Percentiles rank a stretch among this genome's conserved stretches.
phyloP scores from a whole-genome alignment of 2,797 vertebrate species.

The Syngnathus acus region DNA sequence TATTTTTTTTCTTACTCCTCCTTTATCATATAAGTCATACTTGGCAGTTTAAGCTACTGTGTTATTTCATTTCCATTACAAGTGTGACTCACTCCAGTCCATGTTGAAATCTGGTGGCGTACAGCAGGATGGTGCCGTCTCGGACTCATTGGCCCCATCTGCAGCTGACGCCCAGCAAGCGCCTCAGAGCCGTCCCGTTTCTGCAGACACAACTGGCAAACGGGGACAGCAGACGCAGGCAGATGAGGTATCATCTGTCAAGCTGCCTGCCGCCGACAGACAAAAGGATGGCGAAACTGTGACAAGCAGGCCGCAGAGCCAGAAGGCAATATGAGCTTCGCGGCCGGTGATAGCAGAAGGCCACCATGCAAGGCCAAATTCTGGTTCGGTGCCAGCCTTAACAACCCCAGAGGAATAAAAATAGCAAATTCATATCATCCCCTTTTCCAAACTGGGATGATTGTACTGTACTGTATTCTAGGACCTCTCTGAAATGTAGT shows the following conservation, averaged over 20 bases:
- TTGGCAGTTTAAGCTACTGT: background rate
- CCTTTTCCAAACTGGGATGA: background rate
- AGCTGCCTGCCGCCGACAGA: constrained; percentile 2
- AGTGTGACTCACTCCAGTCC: background rate
- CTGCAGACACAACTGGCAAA: background rate
- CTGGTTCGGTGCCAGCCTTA: background rate
- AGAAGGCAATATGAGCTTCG: constrained; percentile 3
- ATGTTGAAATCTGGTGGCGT: background rate
- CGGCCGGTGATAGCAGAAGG: background rate
- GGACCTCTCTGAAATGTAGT: background rate
- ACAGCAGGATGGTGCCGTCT: background rate
- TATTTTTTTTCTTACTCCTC: too few species aligned
- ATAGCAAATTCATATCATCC: background rate
- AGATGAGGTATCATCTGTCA: background rate
- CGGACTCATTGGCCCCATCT: background rate
- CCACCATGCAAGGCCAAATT: background rate
- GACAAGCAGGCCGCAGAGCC: background rate
- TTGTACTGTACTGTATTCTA: background rate
- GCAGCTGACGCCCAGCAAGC: background rate
- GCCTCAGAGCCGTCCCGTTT: constrained; percentile 2
- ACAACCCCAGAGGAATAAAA: background rate
- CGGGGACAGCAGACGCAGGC: background rate
- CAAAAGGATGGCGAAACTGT: background rate
- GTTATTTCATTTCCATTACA: background rate
- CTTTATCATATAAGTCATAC: too few species aligned